Percentiles rank a stretch among this genome's conserved stretches.
These are phyloP conservation scores for Epinotia demarniana DNA, from an alignment of 2,888 invertebrate genomes.

Conservation along the genomic window DNA sequence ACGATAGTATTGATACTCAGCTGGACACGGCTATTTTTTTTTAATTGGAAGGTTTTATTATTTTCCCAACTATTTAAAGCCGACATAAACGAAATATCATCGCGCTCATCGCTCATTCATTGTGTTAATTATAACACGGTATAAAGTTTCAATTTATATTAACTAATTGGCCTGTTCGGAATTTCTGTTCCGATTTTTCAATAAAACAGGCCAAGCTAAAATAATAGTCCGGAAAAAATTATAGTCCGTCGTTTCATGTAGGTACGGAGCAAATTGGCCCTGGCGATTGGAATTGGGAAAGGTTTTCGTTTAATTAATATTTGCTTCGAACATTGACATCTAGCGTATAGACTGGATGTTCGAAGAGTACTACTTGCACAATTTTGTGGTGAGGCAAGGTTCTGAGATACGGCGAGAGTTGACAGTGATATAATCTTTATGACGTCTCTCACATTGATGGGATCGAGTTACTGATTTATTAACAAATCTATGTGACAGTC, in stretches of 20 bases:
- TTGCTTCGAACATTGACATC: background rate
- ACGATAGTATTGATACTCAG: no score
- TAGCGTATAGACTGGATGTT: background rate
- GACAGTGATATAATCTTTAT: no score
- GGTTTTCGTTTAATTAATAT: conserved; percentile 31
- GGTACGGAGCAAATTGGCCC: conserved; percentile 9
- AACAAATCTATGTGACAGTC: no score
- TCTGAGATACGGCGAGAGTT: no score
- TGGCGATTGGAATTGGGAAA: conserved; percentile 22
- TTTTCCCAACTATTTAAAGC: background rate
- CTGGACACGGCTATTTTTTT: background rate
- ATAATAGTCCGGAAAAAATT: conserved; percentile 19
- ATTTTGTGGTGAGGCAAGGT: no score
- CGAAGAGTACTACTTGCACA: no score
- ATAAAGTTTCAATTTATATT: background rate
- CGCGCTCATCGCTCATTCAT: background rate
- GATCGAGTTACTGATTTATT: no score
- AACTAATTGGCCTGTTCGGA: background rate
- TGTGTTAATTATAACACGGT: background rate
- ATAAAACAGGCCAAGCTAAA: background rate
- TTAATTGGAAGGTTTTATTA: background rate
- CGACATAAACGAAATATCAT: background rate
- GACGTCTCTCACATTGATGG: no score
- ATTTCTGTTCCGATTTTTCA: background rate
- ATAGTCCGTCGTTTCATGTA: conserved; percentile 5